A percentile compares a stretch with the other conserved stretches of the same genome.
Evolutionary conservation across 2,888 invertebrate species (phyloP).

Genomic region (Latrodectus elegans): DNA sequence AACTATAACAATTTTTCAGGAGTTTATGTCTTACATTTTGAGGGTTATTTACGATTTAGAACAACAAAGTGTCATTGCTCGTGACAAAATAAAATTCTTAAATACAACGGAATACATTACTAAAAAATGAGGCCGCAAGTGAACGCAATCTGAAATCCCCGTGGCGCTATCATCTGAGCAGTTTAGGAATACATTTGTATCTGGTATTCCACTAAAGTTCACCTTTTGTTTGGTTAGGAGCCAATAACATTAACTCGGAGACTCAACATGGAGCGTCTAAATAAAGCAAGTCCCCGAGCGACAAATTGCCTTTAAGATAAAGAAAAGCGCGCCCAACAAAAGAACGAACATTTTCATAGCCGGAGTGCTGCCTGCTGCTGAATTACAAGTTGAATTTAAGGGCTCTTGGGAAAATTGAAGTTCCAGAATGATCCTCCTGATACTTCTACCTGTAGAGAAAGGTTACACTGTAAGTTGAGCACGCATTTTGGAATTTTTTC

Average conservation of each 20-base stretch:
- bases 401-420: constrained; percentile 52
- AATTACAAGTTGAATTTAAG: constrained; percentile 62
- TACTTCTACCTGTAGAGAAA: constrained; percentile 42
- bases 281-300: constrained; percentile 58
- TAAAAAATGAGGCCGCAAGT: constrained; percentile 46
- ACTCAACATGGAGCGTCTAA: constrained; percentile 51
- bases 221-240: constrained; percentile 62
- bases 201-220: constrained; percentile 57
- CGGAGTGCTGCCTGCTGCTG: constrained; percentile 34
- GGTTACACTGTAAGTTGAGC: constrained; percentile 9
- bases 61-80: neutral
- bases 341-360: constrained; percentile 52
- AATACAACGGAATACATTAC: no score
- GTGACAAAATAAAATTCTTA: no score
- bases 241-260: constrained; percentile 56
- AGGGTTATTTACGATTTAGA: constrained; percentile 27
- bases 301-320: constrained; percentile 59
- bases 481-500: neutral
- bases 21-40: neutral
- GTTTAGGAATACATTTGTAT: constrained; percentile 65
- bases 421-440: constrained; percentile 22
- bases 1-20: no score
- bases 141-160: constrained; percentile 59
- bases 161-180: constrained; percentile 50
- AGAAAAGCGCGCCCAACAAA: constrained; percentile 34